phyloP scores from a whole-genome alignment of 2,888 invertebrate species.

The Euclidia mi region DNA sequence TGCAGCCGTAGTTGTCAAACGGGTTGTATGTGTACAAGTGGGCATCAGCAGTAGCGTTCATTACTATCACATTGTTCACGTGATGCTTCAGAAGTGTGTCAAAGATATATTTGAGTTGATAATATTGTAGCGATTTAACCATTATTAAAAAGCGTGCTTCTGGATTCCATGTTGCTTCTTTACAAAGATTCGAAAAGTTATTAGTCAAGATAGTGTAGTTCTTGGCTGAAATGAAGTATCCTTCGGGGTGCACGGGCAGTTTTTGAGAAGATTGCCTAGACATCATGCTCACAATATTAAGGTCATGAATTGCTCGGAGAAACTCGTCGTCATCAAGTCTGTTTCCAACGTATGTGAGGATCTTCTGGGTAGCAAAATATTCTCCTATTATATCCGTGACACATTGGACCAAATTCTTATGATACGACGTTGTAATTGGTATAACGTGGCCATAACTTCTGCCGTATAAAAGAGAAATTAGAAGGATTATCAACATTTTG shows the following conservation, averaged over 20 bases:
- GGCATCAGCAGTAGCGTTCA: constrained; percentile 59
- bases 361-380: constrained; percentile 35
- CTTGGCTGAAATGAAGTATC: constrained; percentile 58
- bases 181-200: constrained; percentile 42
- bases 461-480: constrained; percentile 12
- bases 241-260: constrained; percentile 31
- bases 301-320: constrained; percentile 26
- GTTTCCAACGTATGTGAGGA: constrained; percentile 29
- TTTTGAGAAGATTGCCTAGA: background rate
- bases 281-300: constrained; percentile 21
- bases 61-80: constrained; percentile 59
- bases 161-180: constrained; percentile 67
- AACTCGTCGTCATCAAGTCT: constrained; percentile 24
- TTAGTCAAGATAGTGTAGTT: constrained; percentile 43
- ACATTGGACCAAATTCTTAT: constrained; percentile 28
- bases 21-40: constrained; percentile 73
- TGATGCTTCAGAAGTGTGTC: constrained; percentile 59
- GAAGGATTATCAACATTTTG: constrained; percentile 10
- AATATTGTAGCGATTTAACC: constrained; percentile 46
- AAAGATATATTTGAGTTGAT: constrained; percentile 59
- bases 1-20: constrained; percentile 73
- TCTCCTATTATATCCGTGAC: constrained; percentile 30
- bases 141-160: constrained; percentile 61
- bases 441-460: constrained; percentile 8
- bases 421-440: background rate